Conservation (phyloP, 2,888 invertebrate species). For the Ophion costatus region DNA sequence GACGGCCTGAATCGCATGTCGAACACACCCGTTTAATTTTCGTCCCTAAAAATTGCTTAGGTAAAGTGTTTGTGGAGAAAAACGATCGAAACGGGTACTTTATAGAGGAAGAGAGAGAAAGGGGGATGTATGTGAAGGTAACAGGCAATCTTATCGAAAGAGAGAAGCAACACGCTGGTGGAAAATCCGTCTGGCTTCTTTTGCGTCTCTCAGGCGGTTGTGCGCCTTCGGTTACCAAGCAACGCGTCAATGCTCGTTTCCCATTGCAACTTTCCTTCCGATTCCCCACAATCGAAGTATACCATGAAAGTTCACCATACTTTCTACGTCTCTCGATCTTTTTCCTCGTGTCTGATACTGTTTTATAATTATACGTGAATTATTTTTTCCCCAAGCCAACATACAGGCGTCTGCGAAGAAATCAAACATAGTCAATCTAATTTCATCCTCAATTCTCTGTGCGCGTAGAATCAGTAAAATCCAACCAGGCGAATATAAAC, state of each 20-base stretch:
- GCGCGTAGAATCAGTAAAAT: neutral
- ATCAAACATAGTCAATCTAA: too few species aligned
- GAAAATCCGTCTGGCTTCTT: constrained; percentile 32
- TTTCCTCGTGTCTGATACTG: neutral
- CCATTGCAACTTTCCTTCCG: constrained; percentile 9
- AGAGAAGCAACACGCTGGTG: neutral
- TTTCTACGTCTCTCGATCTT: neutral
- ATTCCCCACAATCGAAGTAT: neutral
- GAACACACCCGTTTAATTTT: neutral
- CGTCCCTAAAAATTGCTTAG: neutral
- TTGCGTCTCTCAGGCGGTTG: constrained; percentile 10
- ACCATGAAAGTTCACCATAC: neutral
- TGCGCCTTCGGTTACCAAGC: constrained; percentile 45
- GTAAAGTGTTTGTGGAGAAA: constrained; percentile 15
- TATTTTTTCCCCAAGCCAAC: too few species aligned
- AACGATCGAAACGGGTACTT: neutral
- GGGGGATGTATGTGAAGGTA: constrained; percentile 14
- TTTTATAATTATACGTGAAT: too few species aligned
- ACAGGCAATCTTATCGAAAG: constrained; percentile 47
- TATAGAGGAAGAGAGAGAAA: neutral
- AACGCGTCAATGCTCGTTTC: constrained; percentile 39
- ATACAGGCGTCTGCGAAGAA: too few species aligned
- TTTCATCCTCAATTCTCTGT: neutral
- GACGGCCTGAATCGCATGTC: neutral
- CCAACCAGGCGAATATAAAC: constrained; percentile 29